Base-by-base conservation (phyloP, 1,140 invertebrate species). In the Cephus cinctus region DNA sequence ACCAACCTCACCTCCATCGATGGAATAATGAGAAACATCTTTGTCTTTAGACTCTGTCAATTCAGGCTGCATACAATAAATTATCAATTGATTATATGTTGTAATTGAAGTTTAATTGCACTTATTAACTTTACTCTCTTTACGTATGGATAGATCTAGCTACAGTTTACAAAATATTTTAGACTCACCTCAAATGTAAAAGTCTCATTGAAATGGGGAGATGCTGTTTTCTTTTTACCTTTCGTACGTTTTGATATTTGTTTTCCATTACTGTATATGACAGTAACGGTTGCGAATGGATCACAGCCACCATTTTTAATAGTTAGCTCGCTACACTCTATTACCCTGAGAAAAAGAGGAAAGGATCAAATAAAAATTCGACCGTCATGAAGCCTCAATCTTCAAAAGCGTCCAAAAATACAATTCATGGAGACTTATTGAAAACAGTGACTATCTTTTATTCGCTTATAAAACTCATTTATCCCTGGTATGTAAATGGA, bases 221-320 rank as follows among this genome's bases (percentile, higher is more conserved):
- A 88, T 51, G 88, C 85, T 35, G 91, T 94, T 79, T 94, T 95
- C 77, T 93, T 94, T 66, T 84, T 86, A 32, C 88, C 86, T 76
- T 90, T 92, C 11, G 92, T 94, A 60, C 87, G 83, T 69, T 87
- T 89, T n/a, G 83, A 83, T 54, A 92, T 84, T 74, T 83, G 82
- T 71, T 89, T 88, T 51, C 86, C 86, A 75, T 89, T 93, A 60
- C 83, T 83, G 73, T 90, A 90, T 21, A 83, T 78, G 36, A 94
- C 83, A 21, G 86, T 87, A 54, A 92, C 85, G 47, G 86, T 81
- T 50, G 90, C 90, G 73, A 88, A 94, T 2, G 92, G 90, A 80
- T 96, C 92, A 80, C 92, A 96, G 60, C 86, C 84, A 64, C 90
- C 90, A 77, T 93, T 92, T 67, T 89, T 90, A 50, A 92, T 86